A percentile compares a stretch with the other conserved stretches of the same genome.
Evolutionary conservation across 1,140 invertebrate genomes (phyloP).

Genomic region (Listronotus oregonensis): DNA sequence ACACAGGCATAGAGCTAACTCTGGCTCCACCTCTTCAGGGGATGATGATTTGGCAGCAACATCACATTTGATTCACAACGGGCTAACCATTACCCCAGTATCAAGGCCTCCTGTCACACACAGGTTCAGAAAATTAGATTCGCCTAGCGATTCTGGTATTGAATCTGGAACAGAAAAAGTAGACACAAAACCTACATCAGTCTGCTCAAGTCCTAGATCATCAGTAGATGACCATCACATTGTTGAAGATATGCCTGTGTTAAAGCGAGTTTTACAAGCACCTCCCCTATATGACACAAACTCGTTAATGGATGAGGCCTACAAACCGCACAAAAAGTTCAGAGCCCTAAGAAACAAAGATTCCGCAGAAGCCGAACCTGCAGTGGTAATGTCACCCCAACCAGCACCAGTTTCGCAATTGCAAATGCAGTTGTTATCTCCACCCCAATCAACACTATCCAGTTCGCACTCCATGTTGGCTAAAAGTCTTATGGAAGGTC

Average conservation of each 20-base stretch:
- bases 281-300: conserved; percentile 88
- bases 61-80: conserved; percentile 68
- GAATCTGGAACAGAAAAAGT: conserved; percentile 88
- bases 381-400: conserved; percentile 51
- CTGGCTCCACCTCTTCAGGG: conserved; percentile 73
- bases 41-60: conserved; percentile 74
- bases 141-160: conserved; percentile 89
- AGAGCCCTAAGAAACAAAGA: conserved; percentile 78
- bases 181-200: conserved; percentile 74
- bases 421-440: conserved; percentile 58
- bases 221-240: conserved; percentile 79
- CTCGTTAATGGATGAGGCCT: conserved; percentile 90
- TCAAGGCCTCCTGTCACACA: conserved; percentile 58
- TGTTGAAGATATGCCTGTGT: conserved; percentile 90
- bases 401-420: conserved; percentile 53
- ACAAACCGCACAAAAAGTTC: conserved; percentile 95
- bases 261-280: conserved; percentile 88
- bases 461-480: conserved; percentile 86
- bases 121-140: conserved; percentile 80
- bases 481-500: conserved; percentile 85
- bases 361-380: conserved; percentile 74
- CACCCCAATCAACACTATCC: conserved; percentile 63
- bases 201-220: conserved; percentile 84
- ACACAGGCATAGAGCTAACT: conserved; percentile 74
- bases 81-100: conserved; percentile 69